A percentile compares a stretch with the other conserved stretches of the same genome.
phyloP scores from a whole-genome alignment of 2,888 invertebrate genomes.

The Tetragonula carbonaria region DNA sequence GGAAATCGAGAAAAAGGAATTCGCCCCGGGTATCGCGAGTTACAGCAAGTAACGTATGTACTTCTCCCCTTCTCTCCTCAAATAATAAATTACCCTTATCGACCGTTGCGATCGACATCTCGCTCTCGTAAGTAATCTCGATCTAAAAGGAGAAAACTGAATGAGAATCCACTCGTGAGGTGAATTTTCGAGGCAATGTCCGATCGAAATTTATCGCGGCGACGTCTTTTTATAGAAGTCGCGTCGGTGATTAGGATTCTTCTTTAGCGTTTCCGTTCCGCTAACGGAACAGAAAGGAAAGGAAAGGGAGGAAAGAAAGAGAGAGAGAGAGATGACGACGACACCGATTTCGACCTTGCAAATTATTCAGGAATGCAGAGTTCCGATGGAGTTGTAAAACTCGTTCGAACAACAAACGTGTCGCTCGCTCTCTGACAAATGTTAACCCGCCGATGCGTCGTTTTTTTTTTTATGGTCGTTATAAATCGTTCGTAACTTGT shows the following conservation, averaged over 20 bases:
- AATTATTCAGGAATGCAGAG: slow-evolving; percentile 22
- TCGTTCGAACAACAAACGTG: slow-evolving; percentile 1
- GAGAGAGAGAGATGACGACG: too few species aligned
- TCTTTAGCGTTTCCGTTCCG: neutral
- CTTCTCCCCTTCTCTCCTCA: slow-evolving; percentile 4
- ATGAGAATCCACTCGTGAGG: neutral
- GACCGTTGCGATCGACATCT: slow-evolving; percentile 32
- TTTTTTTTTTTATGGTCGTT: slow-evolving; percentile 4
- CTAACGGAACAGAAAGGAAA: neutral
- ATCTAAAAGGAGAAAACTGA: slow-evolving; percentile 18
- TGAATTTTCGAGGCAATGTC: slow-evolving; percentile 24
- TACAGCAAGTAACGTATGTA: too few species aligned
- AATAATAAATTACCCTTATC: slow-evolving; percentile 56
- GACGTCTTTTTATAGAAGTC: neutral
- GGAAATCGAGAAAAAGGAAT: slow-evolving; percentile 61
- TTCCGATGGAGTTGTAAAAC: slow-evolving; percentile 27
- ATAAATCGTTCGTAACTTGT: slow-evolving; percentile 11
- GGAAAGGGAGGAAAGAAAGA: too few species aligned
- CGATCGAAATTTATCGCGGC: slow-evolving; percentile 5
- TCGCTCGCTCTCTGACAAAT: slow-evolving; percentile 13
- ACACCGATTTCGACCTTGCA: neutral
- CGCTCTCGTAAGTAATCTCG: slow-evolving; percentile 22
- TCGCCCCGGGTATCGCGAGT: slow-evolving; percentile 44
- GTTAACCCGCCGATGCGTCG: neutral
- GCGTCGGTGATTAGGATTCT: slow-evolving; percentile 9